phyloP scores from a whole-genome alignment of 2,888 invertebrate genomes.

The Pheosia gnoma region DNA sequence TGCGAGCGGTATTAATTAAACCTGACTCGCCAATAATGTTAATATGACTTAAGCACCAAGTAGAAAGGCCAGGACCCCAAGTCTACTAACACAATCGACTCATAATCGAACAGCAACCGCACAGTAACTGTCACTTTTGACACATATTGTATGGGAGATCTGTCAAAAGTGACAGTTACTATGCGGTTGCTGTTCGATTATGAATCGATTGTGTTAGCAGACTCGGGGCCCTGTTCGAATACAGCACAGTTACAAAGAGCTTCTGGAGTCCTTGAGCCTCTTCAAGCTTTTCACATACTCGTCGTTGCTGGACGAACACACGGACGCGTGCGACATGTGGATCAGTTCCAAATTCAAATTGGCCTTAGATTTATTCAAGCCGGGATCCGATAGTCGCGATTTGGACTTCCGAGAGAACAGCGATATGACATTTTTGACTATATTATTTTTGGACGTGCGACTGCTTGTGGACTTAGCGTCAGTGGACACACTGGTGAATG shows the following conservation, averaged over 20 bases:
- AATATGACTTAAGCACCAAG: no score
- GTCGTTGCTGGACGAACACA: conserved; percentile 59
- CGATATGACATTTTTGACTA: conserved; percentile 58
- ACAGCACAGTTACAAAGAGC: conserved; percentile 34
- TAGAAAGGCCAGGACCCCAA: no score
- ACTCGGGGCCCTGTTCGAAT: no score
- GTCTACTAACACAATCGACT: no score
- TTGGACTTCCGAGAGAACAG: conserved; percentile 54
- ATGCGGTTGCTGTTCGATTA: no score
- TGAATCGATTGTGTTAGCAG: no score
- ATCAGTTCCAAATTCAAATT: conserved; percentile 59
- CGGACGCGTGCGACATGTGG: conserved; percentile 63
- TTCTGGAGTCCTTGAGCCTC: conserved; percentile 55
- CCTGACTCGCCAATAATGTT: no score
- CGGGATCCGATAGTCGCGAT: conserved; percentile 63
- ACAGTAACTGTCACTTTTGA: no score
- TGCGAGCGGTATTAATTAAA: no score
- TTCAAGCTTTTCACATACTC: conserved; percentile 46
- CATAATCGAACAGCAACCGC: no score
- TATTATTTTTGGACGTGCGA: conserved; percentile 68
- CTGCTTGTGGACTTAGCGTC: conserved; percentile 50
- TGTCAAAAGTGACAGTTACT: no score
- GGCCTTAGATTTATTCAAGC: conserved; percentile 41
- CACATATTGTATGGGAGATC: no score
- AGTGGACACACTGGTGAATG: conserved; percentile 47